Conservation (phyloP, 37 sponge, comb jelly and placozoan genomes). For the Geodia barretti region DNA sequence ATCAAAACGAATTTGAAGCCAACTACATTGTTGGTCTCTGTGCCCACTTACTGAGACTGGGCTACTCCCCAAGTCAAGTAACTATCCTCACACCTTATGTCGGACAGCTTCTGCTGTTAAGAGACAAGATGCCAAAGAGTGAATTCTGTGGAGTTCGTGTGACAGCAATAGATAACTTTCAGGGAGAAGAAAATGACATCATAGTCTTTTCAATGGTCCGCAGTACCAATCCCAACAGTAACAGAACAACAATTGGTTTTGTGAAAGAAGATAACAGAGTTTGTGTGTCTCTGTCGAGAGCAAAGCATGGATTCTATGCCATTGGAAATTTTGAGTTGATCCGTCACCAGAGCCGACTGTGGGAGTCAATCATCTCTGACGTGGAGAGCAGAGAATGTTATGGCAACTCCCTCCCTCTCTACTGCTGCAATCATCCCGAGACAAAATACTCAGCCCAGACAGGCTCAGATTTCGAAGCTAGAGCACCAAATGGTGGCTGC, state of each 20-base stretch:
- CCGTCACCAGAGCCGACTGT: constrained; percentile 25
- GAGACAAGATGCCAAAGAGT: constrained; percentile 34
- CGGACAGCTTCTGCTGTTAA: constrained; percentile 80
- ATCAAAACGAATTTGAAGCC: constrained; percentile 84
- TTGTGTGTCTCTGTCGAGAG: constrained; percentile 80
- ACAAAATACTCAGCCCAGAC: not conserved
- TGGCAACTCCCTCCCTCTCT: constrained; percentile 27
- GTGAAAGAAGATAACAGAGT: constrained; percentile 45
- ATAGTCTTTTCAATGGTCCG: constrained; percentile 88
- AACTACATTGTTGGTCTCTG: constrained; percentile 67
- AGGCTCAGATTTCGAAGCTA: constrained; percentile 23
- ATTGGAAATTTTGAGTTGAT: constrained; percentile 64
- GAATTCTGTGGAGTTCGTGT: constrained; percentile 67
- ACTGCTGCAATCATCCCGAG: constrained; percentile 27
- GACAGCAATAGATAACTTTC: constrained; percentile 87
- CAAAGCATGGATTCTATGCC: constrained; percentile 67
- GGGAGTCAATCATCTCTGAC: constrained; percentile 16
- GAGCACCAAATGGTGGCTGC: constrained; percentile 53
- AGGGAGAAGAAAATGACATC: constrained; percentile 98
- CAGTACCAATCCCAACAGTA: constrained; percentile 46
- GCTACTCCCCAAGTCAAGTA: constrained; percentile 62
- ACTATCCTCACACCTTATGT: constrained; percentile 87
- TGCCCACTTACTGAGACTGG: constrained; percentile 70
- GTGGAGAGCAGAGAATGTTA: constrained; percentile 12
- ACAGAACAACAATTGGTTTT: constrained; percentile 39